Conservation (phyloP, 2,113 vertebrate species). For the Empidonax alnorum region DNA sequence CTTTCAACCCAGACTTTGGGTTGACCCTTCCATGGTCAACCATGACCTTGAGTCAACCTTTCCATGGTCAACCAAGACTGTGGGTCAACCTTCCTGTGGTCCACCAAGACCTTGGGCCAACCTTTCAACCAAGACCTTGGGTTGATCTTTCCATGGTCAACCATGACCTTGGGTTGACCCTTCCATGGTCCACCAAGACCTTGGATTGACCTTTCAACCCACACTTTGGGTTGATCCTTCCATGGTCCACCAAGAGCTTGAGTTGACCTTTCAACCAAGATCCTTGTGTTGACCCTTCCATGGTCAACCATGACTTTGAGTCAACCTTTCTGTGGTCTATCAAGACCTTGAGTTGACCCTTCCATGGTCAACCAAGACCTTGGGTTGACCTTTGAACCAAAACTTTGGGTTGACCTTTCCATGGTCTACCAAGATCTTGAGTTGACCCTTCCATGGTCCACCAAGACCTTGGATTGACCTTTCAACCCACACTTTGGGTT, state of each 20-base stretch:
- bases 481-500: not conserved
- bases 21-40: no score
- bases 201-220: no score
- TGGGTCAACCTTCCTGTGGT: no score
- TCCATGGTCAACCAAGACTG: not conserved
- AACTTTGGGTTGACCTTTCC: no score
- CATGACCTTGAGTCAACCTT: not conserved
- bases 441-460: not conserved
- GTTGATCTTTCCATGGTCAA: no score
- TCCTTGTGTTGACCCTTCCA: not conserved
- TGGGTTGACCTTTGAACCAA: no score
- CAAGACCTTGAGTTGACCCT: no score
- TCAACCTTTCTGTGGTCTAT: no score
- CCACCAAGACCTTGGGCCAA: not conserved
- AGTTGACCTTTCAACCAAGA: not conserved
- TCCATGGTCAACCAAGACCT: not conserved
- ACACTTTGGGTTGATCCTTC: no score
- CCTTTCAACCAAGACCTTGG: not conserved
- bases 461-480: not conserved
- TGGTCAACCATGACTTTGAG: no score
- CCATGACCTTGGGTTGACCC: no score
- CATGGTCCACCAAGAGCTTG: not conserved
- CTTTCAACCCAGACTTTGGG: not conserved
- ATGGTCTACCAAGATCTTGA: not conserved
- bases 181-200: no score